Conservation (phyloP, 1,140 invertebrate genomes). For the Lasioglossum baleicum region DNA sequence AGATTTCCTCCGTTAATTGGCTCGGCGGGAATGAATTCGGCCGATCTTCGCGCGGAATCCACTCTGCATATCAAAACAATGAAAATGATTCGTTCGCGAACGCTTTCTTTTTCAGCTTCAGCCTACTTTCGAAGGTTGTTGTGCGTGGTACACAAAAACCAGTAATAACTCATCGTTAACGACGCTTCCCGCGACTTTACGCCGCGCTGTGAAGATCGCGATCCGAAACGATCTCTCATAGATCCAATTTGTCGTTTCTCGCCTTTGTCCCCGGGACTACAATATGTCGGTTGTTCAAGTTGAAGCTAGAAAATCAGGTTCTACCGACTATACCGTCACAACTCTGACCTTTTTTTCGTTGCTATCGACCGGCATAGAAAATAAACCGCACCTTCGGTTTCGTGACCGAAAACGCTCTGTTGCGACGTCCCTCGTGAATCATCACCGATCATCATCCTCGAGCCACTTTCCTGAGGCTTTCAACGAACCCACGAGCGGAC, state of each 20-base stretch:
- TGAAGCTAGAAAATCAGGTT: neutral
- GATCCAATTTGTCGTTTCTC: too few relatives aligned
- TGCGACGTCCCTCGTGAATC: neutral
- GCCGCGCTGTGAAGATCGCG: neutral
- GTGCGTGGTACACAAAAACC: neutral
- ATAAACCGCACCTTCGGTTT: neutral
- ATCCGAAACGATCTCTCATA: too few relatives aligned
- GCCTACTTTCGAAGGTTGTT: constrained; percentile 19
- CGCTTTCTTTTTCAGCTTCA: constrained; percentile 42
- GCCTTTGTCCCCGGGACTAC: too few relatives aligned
- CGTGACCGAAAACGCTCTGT: neutral
- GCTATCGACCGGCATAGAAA: constrained; percentile 6
- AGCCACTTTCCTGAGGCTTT: too few relatives aligned
- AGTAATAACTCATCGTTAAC: neutral
- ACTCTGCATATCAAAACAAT: constrained; percentile 29
- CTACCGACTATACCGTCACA: constrained; percentile 12
- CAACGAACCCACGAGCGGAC: too few relatives aligned
- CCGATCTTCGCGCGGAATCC: neutral
- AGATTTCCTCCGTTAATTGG: neutral
- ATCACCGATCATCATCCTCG: too few relatives aligned
- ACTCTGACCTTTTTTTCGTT: constrained; percentile 42
- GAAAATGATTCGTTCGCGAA: constrained; percentile 27
- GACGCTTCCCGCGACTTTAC: neutral
- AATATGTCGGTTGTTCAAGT: too few relatives aligned
- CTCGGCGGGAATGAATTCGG: constrained; percentile 16